A percentile compares a stretch with the other conserved stretches of the same genome.
Conservation (phyloP, 2,797 vertebrate genomes). For the Lepus oiostolus region DNA sequence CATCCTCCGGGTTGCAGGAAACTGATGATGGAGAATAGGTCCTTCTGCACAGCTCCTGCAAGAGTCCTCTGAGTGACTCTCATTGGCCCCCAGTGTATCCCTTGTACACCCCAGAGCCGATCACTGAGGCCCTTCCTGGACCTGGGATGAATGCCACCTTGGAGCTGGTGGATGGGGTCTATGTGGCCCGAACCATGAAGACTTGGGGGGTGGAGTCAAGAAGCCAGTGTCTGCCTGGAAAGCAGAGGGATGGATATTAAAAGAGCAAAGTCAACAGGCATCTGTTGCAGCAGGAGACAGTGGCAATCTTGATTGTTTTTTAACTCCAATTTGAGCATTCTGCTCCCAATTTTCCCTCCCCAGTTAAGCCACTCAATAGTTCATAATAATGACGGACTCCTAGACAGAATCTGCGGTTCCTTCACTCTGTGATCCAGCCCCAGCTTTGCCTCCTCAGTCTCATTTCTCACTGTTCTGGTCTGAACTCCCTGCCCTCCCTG, state of each 20-base stretch:
- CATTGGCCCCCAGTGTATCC: not conserved
- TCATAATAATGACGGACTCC: not conserved
- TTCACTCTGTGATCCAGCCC: no score
- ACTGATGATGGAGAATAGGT: not conserved
- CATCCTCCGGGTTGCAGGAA: not conserved
- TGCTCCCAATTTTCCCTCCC: not conserved
- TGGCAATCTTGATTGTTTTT: not conserved
- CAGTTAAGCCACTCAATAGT: not conserved
- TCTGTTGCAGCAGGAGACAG: rapidly evolving
- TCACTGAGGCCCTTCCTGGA: not conserved
- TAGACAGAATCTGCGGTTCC: rapidly evolving
- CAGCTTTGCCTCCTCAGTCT: not conserved
- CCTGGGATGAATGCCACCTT: not conserved
- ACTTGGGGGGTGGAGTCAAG: no score
- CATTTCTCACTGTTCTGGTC: not conserved
- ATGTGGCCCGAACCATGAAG: not conserved
- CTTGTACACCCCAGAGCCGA: not conserved
- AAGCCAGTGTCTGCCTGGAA: not conserved
- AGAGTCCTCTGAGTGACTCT: not conserved
- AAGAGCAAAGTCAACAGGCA: not conserved
- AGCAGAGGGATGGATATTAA: not conserved
- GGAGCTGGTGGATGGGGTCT: not conserved
- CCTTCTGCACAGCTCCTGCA: not conserved
- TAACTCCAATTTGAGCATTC: not conserved
- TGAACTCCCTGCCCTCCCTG: not conserved